Evolutionary conservation across 2,113 vertebrate species (phyloP).

Genomic region (mouse (Mus musculus)): GRCm39 chr7:107394001-107394500

Average conservation of each 20-base stretch:
- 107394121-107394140: slow-evolving; percentile 89
- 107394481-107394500: background rate
- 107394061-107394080: slow-evolving; percentile 88
- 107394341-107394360: background rate
- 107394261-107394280: background rate
- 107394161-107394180: slow-evolving; percentile 67
- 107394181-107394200: background rate
- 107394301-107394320: background rate
- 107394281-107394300: background rate
- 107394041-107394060: slow-evolving; percentile 86
- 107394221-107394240: background rate
- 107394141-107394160: slow-evolving; percentile 66
- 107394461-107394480: background rate
- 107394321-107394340: background rate
- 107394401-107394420: background rate
- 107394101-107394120: slow-evolving; percentile 85
- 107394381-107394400: background rate
- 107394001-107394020: slow-evolving; percentile 88
- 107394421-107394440: background rate
- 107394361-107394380: background rate
- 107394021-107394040: slow-evolving; percentile 93
- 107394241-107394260: background rate
- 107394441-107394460: background rate
- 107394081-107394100: slow-evolving; percentile 88
- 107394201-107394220: background rate